Conservation (phyloP, 2,113 vertebrate species). For the Peromyscus leucopus region DNA sequence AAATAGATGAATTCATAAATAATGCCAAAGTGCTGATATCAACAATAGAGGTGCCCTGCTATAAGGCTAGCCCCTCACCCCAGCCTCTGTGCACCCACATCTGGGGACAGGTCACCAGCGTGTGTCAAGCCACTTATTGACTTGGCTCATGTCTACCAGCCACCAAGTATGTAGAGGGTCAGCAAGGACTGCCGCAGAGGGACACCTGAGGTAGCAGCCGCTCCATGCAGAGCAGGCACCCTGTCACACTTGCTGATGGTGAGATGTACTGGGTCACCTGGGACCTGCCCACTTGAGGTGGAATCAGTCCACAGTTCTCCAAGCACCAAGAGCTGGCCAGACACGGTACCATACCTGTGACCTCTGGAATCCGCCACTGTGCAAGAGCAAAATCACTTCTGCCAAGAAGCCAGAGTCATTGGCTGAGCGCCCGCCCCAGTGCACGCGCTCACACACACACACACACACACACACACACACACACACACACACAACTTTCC, state of each 20-base stretch:
- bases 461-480: no score
- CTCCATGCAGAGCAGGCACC: not conserved
- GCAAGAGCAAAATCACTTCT: not conserved
- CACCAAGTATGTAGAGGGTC: not conserved
- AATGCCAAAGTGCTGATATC: slow-evolving; percentile 84
- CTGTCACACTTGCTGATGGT: fast-evolving
- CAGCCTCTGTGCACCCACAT: not conserved
- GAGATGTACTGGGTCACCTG: not conserved
- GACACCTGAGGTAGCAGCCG: fast-evolving
- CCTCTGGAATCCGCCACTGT: not conserved
- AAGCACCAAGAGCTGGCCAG: not conserved
- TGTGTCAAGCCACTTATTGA: slow-evolving; percentile 3
- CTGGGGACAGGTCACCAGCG: slow-evolving; percentile 60
- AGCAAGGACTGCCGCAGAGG: not conserved
- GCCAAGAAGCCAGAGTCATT: not conserved
- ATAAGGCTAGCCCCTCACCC: slow-evolving; percentile 80
- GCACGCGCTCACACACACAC: no score
- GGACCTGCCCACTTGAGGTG: fast-evolving
- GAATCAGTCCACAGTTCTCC: not conserved
- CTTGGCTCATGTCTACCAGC: fast-evolving
- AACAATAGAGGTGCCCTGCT: slow-evolving; percentile 81
- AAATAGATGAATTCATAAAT: slow-evolving; percentile 89
- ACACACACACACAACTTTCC: no score
- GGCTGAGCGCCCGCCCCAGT: no score
- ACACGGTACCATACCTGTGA: not conserved